Conservation (phyloP, 2,113 vertebrate genomes). For the Prinia subflava region DNA sequence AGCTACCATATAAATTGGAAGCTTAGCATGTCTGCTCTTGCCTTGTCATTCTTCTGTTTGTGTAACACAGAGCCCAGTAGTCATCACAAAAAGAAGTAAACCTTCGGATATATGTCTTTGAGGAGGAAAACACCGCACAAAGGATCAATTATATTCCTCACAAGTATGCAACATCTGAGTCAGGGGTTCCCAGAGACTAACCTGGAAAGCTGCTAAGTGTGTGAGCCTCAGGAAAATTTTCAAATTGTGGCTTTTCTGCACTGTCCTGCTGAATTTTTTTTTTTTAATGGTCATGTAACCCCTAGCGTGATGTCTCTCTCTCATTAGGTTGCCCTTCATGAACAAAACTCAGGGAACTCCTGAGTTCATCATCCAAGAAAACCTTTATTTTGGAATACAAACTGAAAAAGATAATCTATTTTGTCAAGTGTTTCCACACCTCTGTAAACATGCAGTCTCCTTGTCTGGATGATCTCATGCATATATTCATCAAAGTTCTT, state of each 20-base stretch:
- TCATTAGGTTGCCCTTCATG: neutral
- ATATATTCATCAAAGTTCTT: slow-evolving; percentile 21
- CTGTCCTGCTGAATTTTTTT: neutral
- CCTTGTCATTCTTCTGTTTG: neutral
- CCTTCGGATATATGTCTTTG: neutral
- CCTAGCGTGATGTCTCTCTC: neutral
- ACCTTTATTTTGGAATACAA: slow-evolving; percentile 41
- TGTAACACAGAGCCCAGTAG: neutral
- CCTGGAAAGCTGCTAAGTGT: neutral
- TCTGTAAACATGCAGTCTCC: neutral
- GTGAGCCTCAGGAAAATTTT: neutral
- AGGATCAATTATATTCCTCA: neutral
- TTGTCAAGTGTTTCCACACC: slow-evolving; percentile 24
- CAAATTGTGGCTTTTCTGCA: neutral
- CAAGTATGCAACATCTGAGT: neutral
- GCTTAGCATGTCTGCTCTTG: slow-evolving; percentile 11
- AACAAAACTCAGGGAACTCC: too few species aligned
- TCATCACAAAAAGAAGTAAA: neutral
- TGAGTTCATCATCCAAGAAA: neutral
- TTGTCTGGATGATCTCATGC: neutral
- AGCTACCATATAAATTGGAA: neutral
- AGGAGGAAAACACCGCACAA: neutral
- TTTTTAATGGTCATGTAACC: neutral
- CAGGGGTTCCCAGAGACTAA: neutral
- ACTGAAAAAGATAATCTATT: neutral